Evolutionary conservation across 2,113 vertebrate species (phyloP).

Genomic region (Callionymus lyra): DNA sequence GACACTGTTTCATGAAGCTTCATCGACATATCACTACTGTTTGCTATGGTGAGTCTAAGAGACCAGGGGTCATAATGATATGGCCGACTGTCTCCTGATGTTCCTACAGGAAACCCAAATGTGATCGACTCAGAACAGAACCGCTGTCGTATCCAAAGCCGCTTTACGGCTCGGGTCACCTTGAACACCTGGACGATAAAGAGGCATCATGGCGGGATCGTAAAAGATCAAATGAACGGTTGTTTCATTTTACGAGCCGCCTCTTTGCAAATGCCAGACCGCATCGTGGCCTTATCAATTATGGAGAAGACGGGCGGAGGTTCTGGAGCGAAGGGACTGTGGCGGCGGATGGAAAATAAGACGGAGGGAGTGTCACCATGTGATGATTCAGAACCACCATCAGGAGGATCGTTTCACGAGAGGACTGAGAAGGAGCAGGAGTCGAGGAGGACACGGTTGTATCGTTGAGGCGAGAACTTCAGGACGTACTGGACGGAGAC

Average conservation of each 20-base stretch:
- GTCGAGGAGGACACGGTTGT: neutral
- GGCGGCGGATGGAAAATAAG: constrained; percentile 11
- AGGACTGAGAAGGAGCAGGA: constrained; percentile 1
- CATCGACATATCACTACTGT: no score
- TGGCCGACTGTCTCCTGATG: no score
- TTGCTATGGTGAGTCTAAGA: no score
- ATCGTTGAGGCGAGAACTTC: no score
- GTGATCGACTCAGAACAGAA: no score
- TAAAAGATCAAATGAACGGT: constrained; percentile 48
- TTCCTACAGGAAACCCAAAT: no score
- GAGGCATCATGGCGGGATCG: constrained; percentile 31
- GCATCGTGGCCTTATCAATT: constrained; percentile 55
- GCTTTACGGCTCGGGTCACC: constrained; percentile 51
- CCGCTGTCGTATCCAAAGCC: no score
- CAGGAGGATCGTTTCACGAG: constrained; percentile 13
- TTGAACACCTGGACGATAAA: constrained; percentile 40
- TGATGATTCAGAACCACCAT: constrained; percentile 28
- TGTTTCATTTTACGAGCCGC: constrained; percentile 35
- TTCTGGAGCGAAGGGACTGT: constrained; percentile 14
- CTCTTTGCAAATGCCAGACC: constrained; percentile 51
- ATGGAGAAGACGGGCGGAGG: constrained; percentile 46
- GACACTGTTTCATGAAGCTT: no score
- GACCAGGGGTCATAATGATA: no score
- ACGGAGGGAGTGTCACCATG: constrained; percentile 22
- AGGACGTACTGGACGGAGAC: neutral